phyloP scores from a whole-genome alignment of 2,888 invertebrate species.

The Pristionchus mayeri region DNA sequence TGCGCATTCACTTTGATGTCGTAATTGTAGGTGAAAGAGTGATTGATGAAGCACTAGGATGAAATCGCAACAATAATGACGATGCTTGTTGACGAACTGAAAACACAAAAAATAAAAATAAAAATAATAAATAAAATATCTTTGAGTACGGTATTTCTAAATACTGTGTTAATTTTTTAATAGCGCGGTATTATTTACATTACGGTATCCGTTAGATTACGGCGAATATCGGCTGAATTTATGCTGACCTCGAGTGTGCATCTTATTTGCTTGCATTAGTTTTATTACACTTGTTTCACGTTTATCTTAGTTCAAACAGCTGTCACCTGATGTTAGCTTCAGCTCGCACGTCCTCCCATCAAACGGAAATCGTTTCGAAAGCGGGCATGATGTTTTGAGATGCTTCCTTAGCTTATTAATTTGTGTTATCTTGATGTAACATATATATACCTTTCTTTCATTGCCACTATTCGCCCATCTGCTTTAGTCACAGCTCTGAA shows the following conservation, averaged over 20 bases:
- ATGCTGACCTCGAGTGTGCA: not conserved
- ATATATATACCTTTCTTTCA: conserved; percentile 22
- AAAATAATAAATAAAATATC: not conserved
- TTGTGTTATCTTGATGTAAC: not conserved
- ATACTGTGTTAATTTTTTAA: not conserved
- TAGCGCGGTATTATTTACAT: not conserved
- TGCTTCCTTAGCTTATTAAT: not conserved
- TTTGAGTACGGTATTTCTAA: not conserved
- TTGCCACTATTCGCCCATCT: conserved; percentile 40
- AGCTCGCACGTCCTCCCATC: conserved; percentile 45
- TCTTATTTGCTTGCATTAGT: not conserved
- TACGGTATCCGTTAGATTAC: too few relatives aligned
- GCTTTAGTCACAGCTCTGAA: conserved; percentile 38
- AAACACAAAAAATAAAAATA: not conserved
- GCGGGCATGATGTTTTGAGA: conserved; percentile 40
- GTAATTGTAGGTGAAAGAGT: conserved; percentile 41
- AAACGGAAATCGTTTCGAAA: conserved; percentile 39
- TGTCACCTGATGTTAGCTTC: conserved; percentile 29
- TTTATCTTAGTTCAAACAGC: not conserved
- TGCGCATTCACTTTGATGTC: not conserved
- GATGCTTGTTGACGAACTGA: conserved; percentile 33
- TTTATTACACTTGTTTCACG: not conserved
- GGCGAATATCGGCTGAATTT: too few relatives aligned
- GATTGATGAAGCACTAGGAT: not conserved
- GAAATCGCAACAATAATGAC: not conserved